These are phyloP conservation scores for Chelon labrosus DNA, from an alignment of 2,797 vertebrate genomes.

Conservation along the genomic window DNA sequence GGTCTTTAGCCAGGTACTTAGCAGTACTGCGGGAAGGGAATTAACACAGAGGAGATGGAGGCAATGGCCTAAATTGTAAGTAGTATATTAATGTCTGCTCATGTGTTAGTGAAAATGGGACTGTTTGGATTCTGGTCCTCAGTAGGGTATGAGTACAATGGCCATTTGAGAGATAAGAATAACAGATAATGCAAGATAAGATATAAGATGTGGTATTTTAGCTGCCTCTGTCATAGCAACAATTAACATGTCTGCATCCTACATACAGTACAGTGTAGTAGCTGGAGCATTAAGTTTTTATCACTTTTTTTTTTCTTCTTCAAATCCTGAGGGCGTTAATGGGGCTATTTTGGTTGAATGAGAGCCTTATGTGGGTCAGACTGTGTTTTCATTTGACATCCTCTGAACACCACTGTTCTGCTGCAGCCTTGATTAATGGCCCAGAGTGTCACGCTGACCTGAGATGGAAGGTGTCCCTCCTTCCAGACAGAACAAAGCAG, in stretches of 20 bases:
- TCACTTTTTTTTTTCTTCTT: conserved; percentile 61
- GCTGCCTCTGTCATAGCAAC: background rate
- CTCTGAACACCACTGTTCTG: conserved; percentile 54
- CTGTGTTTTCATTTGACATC: conserved; percentile 66
- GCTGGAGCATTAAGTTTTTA: conserved; percentile 47
- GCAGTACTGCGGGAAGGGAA: conserved; percentile 10
- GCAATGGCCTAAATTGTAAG: conserved; percentile 34
- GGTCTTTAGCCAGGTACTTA: conserved; percentile 48
- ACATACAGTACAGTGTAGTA: background rate
- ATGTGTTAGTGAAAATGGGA: conserved; percentile 7
- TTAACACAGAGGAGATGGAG: conserved; percentile 20
- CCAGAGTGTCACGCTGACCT: conserved; percentile 58
- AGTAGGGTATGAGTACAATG: background rate
- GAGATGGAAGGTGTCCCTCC: conserved; percentile 57
- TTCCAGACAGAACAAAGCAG: conserved; percentile 23
- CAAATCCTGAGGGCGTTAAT: conserved; percentile 63
- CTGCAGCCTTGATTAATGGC: conserved; percentile 75
- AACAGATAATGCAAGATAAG: background rate
- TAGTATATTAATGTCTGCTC: conserved; percentile 12
- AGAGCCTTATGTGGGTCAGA: conserved; percentile 81
- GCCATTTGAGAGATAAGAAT: background rate
- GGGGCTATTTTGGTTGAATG: conserved; percentile 71
- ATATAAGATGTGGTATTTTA: background rate
- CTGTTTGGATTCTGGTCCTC: conserved; percentile 3
- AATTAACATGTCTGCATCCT: background rate